phyloP scores from a whole-genome alignment of 2,888 invertebrate genomes.

The Drosophila rellima region DNA sequence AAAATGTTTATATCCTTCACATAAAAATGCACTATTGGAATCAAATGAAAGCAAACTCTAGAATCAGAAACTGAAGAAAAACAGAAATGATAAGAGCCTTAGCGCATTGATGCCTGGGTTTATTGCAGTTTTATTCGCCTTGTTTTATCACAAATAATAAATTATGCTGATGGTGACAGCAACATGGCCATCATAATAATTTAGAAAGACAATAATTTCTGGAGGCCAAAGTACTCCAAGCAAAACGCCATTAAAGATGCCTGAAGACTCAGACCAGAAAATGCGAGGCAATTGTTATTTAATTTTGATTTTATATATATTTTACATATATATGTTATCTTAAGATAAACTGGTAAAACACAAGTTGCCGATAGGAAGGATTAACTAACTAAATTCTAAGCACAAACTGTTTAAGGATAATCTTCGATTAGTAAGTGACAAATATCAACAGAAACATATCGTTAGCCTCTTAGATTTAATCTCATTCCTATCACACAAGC shows the following conservation, averaged over 20 bases:
- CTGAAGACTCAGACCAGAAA: too few species aligned
- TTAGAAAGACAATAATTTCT: background rate
- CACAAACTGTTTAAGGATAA: background rate
- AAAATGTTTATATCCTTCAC: background rate
- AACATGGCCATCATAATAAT: constrained; percentile 3
- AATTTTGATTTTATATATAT: background rate
- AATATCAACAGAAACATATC: background rate
- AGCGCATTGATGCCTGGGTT: background rate
- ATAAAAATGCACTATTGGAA: background rate
- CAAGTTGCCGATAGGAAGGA: background rate
- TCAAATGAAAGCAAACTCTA: background rate
- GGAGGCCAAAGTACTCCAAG: background rate
- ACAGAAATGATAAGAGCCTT: background rate
- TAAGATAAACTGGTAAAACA: background rate
- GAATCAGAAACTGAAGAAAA: background rate
- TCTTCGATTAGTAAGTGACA: background rate
- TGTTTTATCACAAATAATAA: background rate
- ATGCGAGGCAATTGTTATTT: background rate
- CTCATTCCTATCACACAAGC: background rate
- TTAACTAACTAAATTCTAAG: background rate
- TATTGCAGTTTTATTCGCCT: background rate
- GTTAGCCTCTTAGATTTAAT: background rate
- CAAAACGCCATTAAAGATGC: background rate
- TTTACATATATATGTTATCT: too few species aligned
- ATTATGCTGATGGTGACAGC: background rate